Evolutionary conservation across 2,888 invertebrate species (phyloP), one percentile per base, ranked within the genome.

Genomic region (Mimas tiliae): DNA sequence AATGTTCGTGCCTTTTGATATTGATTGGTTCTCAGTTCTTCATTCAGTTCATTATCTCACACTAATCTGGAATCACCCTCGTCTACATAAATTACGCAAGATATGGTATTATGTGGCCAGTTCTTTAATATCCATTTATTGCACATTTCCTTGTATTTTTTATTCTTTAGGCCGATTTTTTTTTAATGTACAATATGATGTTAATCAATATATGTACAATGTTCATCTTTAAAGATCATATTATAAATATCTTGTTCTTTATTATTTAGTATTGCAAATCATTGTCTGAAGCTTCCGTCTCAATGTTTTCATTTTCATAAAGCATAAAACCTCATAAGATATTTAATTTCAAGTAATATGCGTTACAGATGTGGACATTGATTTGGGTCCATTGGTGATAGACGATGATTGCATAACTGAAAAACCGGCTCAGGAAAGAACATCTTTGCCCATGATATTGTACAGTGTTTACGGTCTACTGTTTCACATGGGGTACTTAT

Each of bases 391-490:
- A 70, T 85, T 94, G 86, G 82, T 86, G 79, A 88, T 94, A 77
- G 86, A 91, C 74, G 87, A 88, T 75, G 87, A 88, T 82, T 78
- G 75, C 74, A 68, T 83, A 73, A 82, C 84, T 65, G 83, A 87
- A 74, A 82, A 83, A 73, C 79, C 82, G 8, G 76, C 79, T 63
- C 87, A 86, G 69, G 80, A 79, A 73, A 82, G 82, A 72, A 86
- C 91, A 71, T 87, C 93, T 73, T 82, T 94, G 69, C 91, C 94
- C 70, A 83, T 94, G 79, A 79, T 91, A 72, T 81, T 94, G 73
- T 94, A 94, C 84, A 92, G 92, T 67, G 86, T 94, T 72, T 94
- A 91, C 74, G 93, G 94, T 76, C 83, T 94, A 58, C 88, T 94
- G 71, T 91, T 91, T 86, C 93, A 93, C 89, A 91, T 94, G 91